A percentile compares a stretch with the other conserved stretches of the same genome.
phyloP scores from a whole-genome alignment of 2,113 vertebrate genomes.

The Oryzias celebensis region DNA sequence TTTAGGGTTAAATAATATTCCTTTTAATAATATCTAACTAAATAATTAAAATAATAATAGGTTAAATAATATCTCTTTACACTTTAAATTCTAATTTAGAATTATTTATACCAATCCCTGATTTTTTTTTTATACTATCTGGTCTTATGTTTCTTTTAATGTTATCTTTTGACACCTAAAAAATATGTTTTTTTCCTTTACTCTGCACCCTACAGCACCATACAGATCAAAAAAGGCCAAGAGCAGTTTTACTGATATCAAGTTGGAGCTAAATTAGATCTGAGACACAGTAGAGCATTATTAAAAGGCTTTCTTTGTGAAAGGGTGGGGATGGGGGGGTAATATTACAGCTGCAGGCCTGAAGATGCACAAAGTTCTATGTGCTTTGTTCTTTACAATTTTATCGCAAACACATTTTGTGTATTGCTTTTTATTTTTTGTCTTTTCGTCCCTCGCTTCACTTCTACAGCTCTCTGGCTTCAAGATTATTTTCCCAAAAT shows the following conservation, averaged over 20 bases:
- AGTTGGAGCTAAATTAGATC: slow-evolving; percentile 4
- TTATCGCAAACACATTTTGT: too few relatives aligned
- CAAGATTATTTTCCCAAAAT: too few relatives aligned
- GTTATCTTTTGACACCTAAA: not conserved
- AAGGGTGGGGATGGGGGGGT: not conserved
- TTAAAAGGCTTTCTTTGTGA: not conserved
- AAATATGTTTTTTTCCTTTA: not conserved
- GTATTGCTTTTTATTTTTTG: too few relatives aligned
- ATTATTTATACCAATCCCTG: too few relatives aligned
- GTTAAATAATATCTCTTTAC: slow-evolving; percentile 13
- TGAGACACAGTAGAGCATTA: not conserved
- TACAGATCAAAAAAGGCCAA: not conserved
- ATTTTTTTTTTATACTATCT: too few relatives aligned
- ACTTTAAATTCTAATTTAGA: too few relatives aligned
- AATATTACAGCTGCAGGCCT: too few relatives aligned
- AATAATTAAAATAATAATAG: too few relatives aligned
- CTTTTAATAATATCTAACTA: not conserved
- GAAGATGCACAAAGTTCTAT: too few relatives aligned
- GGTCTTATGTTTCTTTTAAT: not conserved
- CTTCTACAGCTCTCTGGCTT: too few relatives aligned
- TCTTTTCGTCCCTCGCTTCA: too few relatives aligned
- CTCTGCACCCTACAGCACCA: not conserved
- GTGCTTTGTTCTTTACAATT: too few relatives aligned
- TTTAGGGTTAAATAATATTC: slow-evolving; percentile 2
- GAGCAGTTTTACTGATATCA: not conserved